phyloP scores from a whole-genome alignment of 2,888 invertebrate species.

The Trachelus stipa region DNA sequence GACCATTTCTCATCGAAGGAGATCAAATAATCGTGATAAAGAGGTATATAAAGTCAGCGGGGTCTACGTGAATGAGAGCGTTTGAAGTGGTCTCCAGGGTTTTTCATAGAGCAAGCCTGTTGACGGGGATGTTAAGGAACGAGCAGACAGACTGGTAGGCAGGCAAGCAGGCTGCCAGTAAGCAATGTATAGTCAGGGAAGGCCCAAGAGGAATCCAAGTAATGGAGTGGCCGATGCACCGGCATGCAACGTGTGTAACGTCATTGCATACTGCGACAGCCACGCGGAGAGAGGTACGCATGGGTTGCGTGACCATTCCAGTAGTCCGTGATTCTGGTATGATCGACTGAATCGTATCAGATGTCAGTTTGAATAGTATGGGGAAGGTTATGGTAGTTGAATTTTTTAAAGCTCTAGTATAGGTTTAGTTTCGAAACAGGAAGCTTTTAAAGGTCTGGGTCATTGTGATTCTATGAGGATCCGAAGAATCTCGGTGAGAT shows the following conservation, averaged over 20 bases:
- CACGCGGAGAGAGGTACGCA: background rate
- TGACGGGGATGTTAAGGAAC: background rate
- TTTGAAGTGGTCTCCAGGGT: constrained; percentile 13
- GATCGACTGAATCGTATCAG: background rate
- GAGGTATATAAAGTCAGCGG: constrained; percentile 7
- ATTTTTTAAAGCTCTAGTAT: background rate
- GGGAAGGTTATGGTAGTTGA: background rate
- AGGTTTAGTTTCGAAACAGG: background rate
- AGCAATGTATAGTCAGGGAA: background rate
- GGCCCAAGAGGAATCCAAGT: constrained; percentile 39
- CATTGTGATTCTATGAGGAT: background rate
- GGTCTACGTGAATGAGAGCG: constrained; percentile 5
- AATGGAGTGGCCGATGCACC: constrained; percentile 43
- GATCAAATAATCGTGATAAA: constrained; percentile 19
- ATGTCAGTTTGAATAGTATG: background rate
- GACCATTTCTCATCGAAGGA: constrained; percentile 26
- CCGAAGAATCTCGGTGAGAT: background rate
- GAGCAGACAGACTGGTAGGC: background rate
- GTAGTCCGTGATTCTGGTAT: background rate
- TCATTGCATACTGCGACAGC: background rate
- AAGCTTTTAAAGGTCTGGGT: background rate
- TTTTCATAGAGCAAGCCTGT: background rate
- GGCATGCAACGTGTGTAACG: constrained; percentile 25
- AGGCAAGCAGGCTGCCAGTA: background rate
- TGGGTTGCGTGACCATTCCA: background rate